Evolutionary conservation across 2,888 invertebrate species (phyloP).

Genomic region (Hoplodrina blanda): DNA sequence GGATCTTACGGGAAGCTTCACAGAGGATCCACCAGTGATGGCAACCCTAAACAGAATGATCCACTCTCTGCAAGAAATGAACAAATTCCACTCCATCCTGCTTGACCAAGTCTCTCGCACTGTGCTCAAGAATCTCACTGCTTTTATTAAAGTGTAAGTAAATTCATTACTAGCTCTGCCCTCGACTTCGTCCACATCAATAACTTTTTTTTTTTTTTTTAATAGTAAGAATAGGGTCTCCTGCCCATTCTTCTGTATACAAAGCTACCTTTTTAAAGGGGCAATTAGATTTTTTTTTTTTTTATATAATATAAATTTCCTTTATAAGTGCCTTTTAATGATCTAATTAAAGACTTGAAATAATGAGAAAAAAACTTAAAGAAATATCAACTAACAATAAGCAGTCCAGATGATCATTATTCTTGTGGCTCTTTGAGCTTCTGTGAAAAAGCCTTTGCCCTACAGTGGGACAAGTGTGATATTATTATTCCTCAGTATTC

Average conservation of each 20-base stretch:
- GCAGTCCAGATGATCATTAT: neutral
- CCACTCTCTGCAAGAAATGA: constrained; percentile 96
- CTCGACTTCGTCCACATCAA: no score
- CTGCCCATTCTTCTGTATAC: no score
- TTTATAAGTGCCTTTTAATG: no score
- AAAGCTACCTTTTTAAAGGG: no score
- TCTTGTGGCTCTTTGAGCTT: no score
- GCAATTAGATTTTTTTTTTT: no score
- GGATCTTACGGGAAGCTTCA: constrained; percentile 97
- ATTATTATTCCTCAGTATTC: no score
- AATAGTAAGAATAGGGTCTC: no score
- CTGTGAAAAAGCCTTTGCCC: no score
- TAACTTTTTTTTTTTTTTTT: no score
- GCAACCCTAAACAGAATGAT: constrained; percentile 92
- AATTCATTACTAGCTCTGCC: constrained; percentile 9
- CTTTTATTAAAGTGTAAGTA: constrained; percentile 96
- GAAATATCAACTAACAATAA: neutral
- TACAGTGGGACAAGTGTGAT: no score
- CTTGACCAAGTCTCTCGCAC: constrained; percentile 98
- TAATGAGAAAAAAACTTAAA: neutral
- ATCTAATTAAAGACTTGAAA: neutral
- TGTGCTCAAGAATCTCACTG: constrained; percentile 96
- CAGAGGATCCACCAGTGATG: constrained; percentile 95
- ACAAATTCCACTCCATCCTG: constrained; percentile 97
- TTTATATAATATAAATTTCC: no score